Evolutionary conservation across 2,113 vertebrate species (phyloP), one percentile per base, ranked within the genome.

Genomic region (Oophaga pumilio): DNA sequence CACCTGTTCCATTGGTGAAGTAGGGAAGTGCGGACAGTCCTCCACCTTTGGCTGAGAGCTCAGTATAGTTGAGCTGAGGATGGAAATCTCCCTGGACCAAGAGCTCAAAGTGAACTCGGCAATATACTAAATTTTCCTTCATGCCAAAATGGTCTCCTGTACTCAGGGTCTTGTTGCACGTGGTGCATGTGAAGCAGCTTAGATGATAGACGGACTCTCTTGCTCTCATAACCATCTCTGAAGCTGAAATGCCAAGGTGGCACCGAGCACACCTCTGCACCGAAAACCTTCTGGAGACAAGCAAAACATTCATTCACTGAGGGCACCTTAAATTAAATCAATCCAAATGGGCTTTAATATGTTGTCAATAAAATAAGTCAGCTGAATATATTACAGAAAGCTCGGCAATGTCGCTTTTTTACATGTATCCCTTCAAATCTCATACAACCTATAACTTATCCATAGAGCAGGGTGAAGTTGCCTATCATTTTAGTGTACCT

Each of bases 201-300:
- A 99, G 94, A 94, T 99, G 98, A 91, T 99, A 99, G 89, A 99
- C 98, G n/a, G 97, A 97, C 92, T 99, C 98, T 91, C 98, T 95
- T 85, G 98, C 98, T 81, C 98, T 95, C 98, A 99, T 99, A 91
- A 99, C 98, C 98, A 99, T 99, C 93, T 99, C 98, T 6, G 98
- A 98, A 90, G 98, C 97, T 26, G 98, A 99, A 90, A 99, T 99
- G 91, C 98, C 98, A 94, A 99, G 97, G 96, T 99, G 98, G 96
- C 98, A 99, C 95, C 98, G 98, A 93, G 98, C 97, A 96, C 98
- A 99, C 95, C 98, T 97, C 97, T 99, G 98, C 96, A 99, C 97
- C 91, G 98, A 99, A 96, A 99, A 99, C 97, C 98, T 99, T 97
- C 98, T 99, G 97, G 93, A 96, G 96, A 95, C 91, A 92, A 94